These are phyloP conservation scores for Eriocheir sinensis DNA, from an alignment of 1,140 invertebrate species.

Conservation along the genomic window DNA sequence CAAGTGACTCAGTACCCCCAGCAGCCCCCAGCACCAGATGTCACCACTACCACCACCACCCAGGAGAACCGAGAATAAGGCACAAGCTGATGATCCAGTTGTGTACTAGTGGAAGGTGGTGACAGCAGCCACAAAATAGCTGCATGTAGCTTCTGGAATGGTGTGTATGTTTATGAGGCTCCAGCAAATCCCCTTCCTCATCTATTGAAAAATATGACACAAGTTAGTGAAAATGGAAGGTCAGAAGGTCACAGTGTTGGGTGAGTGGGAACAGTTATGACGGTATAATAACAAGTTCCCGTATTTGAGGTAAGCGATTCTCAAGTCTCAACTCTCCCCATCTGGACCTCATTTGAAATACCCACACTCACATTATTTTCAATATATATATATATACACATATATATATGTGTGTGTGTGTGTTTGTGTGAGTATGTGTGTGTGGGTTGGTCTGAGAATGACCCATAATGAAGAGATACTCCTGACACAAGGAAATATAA, in stretches of 20 bases:
- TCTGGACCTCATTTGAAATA: conserved; percentile 12
- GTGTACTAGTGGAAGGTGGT: background rate
- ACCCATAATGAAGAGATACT: background rate
- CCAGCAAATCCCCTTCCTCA: background rate
- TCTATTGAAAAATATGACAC: background rate
- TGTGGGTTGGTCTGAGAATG: background rate
- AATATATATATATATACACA: background rate
- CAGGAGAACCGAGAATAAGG: conserved; percentile 55
- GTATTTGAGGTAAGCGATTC: background rate
- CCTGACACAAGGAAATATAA: background rate
- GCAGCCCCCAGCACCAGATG: conserved; percentile 47
- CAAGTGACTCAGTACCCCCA: conserved; percentile 54
- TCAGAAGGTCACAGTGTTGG: background rate
- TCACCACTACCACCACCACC: too few species aligned
- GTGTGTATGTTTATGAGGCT: background rate
- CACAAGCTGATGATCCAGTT: too few species aligned
- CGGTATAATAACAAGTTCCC: background rate
- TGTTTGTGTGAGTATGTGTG: background rate
- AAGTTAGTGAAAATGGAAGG: too few species aligned
- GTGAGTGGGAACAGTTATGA: background rate
- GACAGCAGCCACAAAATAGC: background rate
- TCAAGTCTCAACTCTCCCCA: conserved; percentile 11
- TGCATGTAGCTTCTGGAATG: background rate
- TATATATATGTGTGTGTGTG: background rate
- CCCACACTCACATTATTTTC: background rate